Percentiles rank a stretch among this genome's conserved stretches.
Evolutionary conservation across 2,797 vertebrate genomes (phyloP).

Genomic region (Triplophysa bombifrons): DNA sequence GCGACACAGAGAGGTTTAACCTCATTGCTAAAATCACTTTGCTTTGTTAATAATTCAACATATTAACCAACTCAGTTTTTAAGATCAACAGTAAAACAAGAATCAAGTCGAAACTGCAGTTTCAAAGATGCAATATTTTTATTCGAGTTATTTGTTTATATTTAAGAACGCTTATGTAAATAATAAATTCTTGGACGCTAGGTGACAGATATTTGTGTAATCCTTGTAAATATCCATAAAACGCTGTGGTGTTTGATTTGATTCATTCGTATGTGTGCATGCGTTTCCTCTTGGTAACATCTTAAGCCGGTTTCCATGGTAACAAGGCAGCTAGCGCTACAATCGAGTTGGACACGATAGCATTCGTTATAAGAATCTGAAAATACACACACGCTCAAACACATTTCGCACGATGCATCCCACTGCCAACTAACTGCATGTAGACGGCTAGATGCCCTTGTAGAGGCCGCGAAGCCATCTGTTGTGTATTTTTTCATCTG

Average conservation of each 20-base stretch:
- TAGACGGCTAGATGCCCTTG: constrained; percentile 64
- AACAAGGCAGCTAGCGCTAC: constrained; percentile 69
- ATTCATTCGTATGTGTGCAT: constrained; percentile 33
- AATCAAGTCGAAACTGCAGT: not conserved
- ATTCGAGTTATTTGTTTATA: not conserved
- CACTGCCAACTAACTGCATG: constrained; percentile 57
- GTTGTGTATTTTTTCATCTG: constrained; percentile 63
- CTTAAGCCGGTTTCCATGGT: constrained; percentile 71
- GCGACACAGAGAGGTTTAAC: not conserved
- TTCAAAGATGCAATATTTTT: not conserved
- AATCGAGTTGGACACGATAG: constrained; percentile 66
- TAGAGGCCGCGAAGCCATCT: constrained; percentile 74
- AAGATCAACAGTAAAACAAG: not conserved
- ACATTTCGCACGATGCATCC: constrained; percentile 38
- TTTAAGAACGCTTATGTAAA: not conserved
- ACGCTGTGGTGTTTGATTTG: not conserved
- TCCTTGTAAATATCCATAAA: not conserved
- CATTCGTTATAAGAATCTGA: constrained; percentile 71
- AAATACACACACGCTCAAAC: constrained; percentile 39
- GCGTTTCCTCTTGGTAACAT: constrained; percentile 33
- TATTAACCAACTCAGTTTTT: not conserved
- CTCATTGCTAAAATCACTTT: not conserved
- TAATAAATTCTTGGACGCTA: not conserved
- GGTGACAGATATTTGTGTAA: not conserved
- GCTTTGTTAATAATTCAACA: not conserved